These are phyloP conservation scores for Plecotus auritus DNA, from an alignment of 2,113 vertebrate species.

Conservation along the genomic window DNA sequence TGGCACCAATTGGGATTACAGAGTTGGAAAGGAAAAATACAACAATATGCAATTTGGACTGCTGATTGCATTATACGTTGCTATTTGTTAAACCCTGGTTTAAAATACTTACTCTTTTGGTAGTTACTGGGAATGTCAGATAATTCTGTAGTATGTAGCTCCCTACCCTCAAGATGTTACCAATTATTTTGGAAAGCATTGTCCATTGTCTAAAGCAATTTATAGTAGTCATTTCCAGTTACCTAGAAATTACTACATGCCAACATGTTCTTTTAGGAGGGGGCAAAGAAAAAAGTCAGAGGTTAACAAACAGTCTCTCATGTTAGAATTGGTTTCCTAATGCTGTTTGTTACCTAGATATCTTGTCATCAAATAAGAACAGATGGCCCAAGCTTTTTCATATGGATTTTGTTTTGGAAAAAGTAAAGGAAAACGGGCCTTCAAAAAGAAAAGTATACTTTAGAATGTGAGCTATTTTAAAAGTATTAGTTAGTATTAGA, in stretches of 20 bases:
- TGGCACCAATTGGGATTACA: slow-evolving; percentile 29
- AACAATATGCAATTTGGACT: background rate
- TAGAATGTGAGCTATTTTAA: background rate
- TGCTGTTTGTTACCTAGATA: background rate
- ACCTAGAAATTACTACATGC: background rate
- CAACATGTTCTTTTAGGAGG: background rate
- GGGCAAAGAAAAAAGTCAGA: background rate
- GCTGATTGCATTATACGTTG: background rate
- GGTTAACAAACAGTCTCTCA: background rate
- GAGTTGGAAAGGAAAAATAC: slow-evolving; percentile 52
- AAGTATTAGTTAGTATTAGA: background rate
- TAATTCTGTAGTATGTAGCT: slow-evolving; percentile 18
- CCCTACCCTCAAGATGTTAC: background rate
- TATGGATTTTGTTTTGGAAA: background rate
- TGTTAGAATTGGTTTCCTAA: background rate
- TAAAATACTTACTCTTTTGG: slow-evolving; percentile 18
- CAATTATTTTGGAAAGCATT: slow-evolving; percentile 32
- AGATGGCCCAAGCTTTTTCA: background rate
- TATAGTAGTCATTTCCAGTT: background rate
- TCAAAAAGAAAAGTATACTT: background rate
- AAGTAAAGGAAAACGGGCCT: background rate
- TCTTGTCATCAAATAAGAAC: background rate
- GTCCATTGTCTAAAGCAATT: background rate
- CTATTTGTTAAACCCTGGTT: slow-evolving; percentile 33
- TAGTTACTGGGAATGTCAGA: slow-evolving; percentile 7